Percentiles rank a stretch among this genome's conserved stretches.
Conservation (phyloP, 2,113 vertebrate genomes). For the Brachypteracias leptosomus region DNA sequence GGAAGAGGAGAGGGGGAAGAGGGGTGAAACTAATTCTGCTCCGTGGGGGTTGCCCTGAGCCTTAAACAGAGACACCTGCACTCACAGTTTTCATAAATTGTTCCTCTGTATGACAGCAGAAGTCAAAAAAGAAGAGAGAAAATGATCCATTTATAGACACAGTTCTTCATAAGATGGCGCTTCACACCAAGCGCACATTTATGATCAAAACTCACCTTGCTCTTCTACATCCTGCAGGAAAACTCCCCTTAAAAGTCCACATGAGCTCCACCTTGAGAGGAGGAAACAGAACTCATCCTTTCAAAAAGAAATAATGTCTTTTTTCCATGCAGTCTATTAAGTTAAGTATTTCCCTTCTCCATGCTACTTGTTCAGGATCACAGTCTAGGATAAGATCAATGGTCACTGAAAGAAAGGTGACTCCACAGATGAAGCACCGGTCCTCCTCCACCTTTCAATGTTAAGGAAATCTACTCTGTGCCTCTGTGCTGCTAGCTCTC, state of each 20-base stretch:
- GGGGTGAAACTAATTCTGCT: too few species aligned
- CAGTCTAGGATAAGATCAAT: background rate
- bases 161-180: background rate
- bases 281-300: background rate
- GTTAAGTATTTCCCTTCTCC: background rate
- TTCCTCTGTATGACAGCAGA: background rate
- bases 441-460: background rate
- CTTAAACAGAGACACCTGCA: too few species aligned
- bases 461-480: background rate
- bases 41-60: too few species aligned
- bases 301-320: background rate
- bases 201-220: background rate
- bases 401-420: background rate
- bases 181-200: background rate
- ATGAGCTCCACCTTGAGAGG: background rate
- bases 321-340: background rate
- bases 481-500: too few species aligned
- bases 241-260: background rate
- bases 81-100: background rate
- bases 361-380: background rate
- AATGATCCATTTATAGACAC: too few species aligned
- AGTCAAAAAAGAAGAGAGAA: background rate
- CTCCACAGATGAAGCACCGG: background rate
- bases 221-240: background rate
- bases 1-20: too few species aligned